Conservation (phyloP, 2,113 vertebrate genomes). For the Megaceryle torquata region DNA sequence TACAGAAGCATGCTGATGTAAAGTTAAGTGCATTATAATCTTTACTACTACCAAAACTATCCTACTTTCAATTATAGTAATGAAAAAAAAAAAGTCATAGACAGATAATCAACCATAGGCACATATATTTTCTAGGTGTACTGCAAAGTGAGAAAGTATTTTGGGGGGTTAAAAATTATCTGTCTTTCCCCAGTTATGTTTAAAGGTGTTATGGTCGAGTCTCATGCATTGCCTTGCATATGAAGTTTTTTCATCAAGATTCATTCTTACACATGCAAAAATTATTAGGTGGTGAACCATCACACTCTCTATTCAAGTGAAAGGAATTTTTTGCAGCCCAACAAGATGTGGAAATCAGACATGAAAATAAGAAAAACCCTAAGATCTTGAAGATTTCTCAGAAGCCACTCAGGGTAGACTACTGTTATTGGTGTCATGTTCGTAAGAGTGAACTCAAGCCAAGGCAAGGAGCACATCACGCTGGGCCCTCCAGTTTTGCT, state of each 20-base stretch:
- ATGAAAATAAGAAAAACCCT: not conserved
- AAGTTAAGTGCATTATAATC: not conserved
- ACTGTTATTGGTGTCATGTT: not conserved
- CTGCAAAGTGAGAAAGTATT: not conserved
- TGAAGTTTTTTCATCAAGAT: not conserved
- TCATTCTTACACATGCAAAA: not conserved
- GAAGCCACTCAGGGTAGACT: not conserved
- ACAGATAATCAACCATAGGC: not conserved
- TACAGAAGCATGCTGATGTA: not conserved
- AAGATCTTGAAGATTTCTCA: not conserved
- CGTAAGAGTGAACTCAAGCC: not conserved
- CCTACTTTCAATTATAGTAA: not conserved
- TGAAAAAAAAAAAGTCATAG: not conserved
- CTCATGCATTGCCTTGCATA: not conserved
- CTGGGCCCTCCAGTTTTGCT: not conserved
- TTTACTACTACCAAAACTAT: not conserved
- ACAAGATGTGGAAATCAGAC: not conserved
- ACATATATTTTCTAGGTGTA: not conserved
- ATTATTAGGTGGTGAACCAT: not conserved
- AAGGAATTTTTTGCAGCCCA: not conserved
- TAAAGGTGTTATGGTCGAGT: not conserved
- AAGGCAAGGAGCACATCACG: not conserved
- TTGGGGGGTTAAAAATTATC: not conserved
- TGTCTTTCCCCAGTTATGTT: not conserved
- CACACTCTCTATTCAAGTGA: not conserved